Evolutionary conservation across 92 coral and sea anemone species (phyloP).

Genomic region (Paragorgia papillata): DNA sequence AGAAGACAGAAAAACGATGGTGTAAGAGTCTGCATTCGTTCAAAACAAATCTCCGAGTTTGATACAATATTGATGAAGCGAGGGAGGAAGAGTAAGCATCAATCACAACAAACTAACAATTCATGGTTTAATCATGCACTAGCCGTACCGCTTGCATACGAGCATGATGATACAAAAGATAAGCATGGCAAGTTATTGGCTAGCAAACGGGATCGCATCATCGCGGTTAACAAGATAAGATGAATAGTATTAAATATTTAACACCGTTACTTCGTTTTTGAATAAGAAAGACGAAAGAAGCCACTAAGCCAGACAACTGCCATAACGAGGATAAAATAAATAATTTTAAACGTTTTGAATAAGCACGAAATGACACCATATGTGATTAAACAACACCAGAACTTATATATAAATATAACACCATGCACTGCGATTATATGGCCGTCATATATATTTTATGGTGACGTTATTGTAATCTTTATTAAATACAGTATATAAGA

Average conservation of each 20-base stretch:
- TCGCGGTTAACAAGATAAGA: constrained; percentile 38
- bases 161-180: background rate
- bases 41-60: constrained; percentile 11
- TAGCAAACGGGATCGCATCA: background rate
- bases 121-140: constrained; percentile 25
- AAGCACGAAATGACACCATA: no score
- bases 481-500: no score
- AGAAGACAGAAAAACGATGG: background rate
- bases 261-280: background rate
- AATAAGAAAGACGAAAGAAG: background rate
- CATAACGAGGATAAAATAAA: no score
- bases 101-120: constrained; percentile 27
- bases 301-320: background rate
- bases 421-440: no score
- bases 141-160: constrained; percentile 12
- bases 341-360: no score
- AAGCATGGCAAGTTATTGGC: constrained; percentile 9
- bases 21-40: background rate
- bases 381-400: no score
- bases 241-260: constrained; percentile 15
- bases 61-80: constrained; percentile 36
- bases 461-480: no score
- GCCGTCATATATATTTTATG: no score
- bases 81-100: background rate
- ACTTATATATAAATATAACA: no score